Evolutionary conservation across 1,140 invertebrate species (phyloP), one percentile per base, ranked within the genome.

Genomic region (Pogonomyrmex barbatus): DNA sequence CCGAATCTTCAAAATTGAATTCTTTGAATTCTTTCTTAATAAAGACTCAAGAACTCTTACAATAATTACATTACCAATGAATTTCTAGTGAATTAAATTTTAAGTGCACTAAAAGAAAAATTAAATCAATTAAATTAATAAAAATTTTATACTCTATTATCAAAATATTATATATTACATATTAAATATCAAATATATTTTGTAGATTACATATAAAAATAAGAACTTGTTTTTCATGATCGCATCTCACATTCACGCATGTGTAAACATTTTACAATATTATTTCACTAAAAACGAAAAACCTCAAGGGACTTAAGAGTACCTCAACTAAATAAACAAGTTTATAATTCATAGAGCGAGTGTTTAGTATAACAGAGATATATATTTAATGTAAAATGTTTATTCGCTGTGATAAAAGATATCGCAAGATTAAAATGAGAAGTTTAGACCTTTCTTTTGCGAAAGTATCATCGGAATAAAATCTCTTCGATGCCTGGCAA

Each of bases 391-490:
- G n/a, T 36, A 58, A 10, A 39, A 52, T 36, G 17, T 56, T 75
- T 75, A 58, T n/a, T 56, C 30, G 14, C 9, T 2, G 1, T 30
- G 30, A 47, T 47, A n/a, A 24, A 47, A 39, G 2, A 77, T 76
- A 76, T 52, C 47, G 33, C 39, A 52, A 45, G 14, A 9, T 0
- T 33, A 30, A n/a, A 17, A 47, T 62, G 17, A 8, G 30, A 68
- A 67, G n/a, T 33, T 67, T 67, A 30, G 24, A 52, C 54, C 33
- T 68, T 52, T 52, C 52, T 12, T 65, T 67, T 62, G 62, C 76
- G 10, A n/a, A 50, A 8, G n/a, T 67, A 79, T 14, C 45, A 65
- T 78, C 2, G 42, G 42, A 50, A 60, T 24, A 78, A 78, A 78
- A 65, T 78, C 76, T n/a, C 56, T 58, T 36, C 45, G 60, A 78